A percentile compares a stretch with the other conserved stretches of the same genome.
These are phyloP conservation scores for Polydrusus pterygomalis DNA, from an alignment of 2,888 invertebrate species.

Conservation along the genomic window DNA sequence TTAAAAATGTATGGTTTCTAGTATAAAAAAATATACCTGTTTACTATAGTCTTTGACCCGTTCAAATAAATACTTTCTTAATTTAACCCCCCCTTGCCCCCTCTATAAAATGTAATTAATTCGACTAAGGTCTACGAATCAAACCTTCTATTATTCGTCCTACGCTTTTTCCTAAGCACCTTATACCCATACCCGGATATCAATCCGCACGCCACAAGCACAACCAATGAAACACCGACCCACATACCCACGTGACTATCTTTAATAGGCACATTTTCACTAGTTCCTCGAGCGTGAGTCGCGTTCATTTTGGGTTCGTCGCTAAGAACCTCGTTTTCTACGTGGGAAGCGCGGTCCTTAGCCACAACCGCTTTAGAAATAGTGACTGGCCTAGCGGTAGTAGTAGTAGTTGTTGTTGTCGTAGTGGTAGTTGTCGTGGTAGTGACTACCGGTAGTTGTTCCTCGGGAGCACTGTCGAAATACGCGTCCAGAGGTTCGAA, in stretches of 20 bases:
- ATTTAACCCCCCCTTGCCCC: no score
- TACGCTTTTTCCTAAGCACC: slow-evolving; percentile 42
- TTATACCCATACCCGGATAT: slow-evolving; percentile 38
- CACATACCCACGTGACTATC: slow-evolving; percentile 53
- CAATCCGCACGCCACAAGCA: slow-evolving; percentile 43
- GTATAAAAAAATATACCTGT: no score
- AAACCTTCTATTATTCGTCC: slow-evolving; percentile 58
- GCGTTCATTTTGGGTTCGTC: slow-evolving; percentile 34
- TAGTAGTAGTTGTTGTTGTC: slow-evolving; percentile 15
- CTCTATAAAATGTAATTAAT: no score
- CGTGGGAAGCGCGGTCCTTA: neutral
- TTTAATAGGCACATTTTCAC: neutral
- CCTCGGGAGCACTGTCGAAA: slow-evolving; percentile 72
- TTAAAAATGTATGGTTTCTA: no score
- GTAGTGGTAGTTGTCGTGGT: slow-evolving; percentile 50
- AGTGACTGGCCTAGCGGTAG: neutral
- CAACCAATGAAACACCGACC: slow-evolving; percentile 53
- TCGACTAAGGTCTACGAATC: slow-evolving; percentile 48
- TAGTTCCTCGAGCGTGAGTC: neutral
- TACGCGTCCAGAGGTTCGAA: slow-evolving; percentile 76
- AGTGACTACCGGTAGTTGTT: slow-evolving; percentile 55
- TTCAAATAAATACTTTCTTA: no score
- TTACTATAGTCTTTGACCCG: no score
- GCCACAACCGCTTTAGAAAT: neutral
- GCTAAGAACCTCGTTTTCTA: slow-evolving; percentile 20